Percentiles rank a stretch among this genome's conserved stretches.
These are phyloP conservation scores for Toxotes chatareus DNA, from an alignment of 2,113 vertebrate species.

Conservation along the genomic window DNA sequence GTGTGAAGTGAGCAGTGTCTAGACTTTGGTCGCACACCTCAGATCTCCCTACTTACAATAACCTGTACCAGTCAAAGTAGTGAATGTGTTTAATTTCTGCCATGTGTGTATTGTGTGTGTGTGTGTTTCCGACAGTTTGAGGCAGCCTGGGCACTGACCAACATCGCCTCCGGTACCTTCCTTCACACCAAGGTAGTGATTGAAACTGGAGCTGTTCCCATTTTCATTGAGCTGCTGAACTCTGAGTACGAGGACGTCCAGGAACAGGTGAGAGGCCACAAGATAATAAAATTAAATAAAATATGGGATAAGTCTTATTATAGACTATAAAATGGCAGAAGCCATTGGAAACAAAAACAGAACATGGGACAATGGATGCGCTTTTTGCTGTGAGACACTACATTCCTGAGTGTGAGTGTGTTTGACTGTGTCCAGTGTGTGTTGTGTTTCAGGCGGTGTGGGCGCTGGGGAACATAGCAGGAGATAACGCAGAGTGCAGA, in stretches of 20 bases:
- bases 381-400: too few relatives aligned
- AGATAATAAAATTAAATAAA: too few relatives aligned
- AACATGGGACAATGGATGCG: too few relatives aligned
- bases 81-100: too few relatives aligned
- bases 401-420: too few relatives aligned
- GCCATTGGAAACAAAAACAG: too few relatives aligned
- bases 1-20: background rate
- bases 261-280: slow-evolving; percentile 88
- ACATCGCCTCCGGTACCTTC: slow-evolving; percentile 95
- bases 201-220: slow-evolving; percentile 93
- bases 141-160: slow-evolving; percentile 94
- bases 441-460: slow-evolving; percentile 89
- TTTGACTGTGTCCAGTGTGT: background rate
- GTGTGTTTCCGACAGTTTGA: slow-evolving; percentile 83
- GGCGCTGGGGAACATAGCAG: slow-evolving; percentile 95
- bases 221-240: slow-evolving; percentile 93
- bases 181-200: slow-evolving; percentile 95
- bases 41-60: too few relatives aligned
- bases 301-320: background rate
- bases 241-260: slow-evolving; percentile 95
- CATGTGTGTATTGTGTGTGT: background rate
- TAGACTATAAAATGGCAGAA: background rate
- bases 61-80: too few relatives aligned
- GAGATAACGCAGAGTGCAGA: slow-evolving; percentile 95
- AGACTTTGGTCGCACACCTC: background rate